Base-by-base conservation (phyloP, 2,888 invertebrate genomes). In the Ctena decussata region DNA sequence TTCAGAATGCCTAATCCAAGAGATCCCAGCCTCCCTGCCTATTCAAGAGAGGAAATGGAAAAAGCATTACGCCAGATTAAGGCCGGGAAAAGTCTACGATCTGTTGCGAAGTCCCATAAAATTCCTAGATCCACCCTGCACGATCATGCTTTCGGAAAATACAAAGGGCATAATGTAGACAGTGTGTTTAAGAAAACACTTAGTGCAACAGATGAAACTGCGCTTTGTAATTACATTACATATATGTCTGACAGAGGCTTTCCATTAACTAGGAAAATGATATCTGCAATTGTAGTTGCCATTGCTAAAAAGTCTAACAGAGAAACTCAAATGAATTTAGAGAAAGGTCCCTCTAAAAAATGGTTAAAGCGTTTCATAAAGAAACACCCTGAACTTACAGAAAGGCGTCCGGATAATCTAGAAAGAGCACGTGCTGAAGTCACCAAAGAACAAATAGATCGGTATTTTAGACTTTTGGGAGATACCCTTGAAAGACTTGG, bases 181-280 rank as follows among this genome's bases (percentile, higher is more conserved):
- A 24, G 24, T 35, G 39, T 35, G 1, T 35, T 32, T 1, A 37
- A 75, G 6, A 49, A 27, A 30, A 32, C 53, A 27, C 60, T 60
- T 1, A 21, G 35, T 11, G 60, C 35, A 1, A 41, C 24, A 37
- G 60, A 76, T 12, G 76, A 76, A 60, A 35, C 8, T 41, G 41
- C 37, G 0, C 60, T 76, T 37, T 27, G 57, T 8, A 27, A 60
- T 3, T 76, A 69, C 39, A 60, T 60, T 5, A 11, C 30, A 15
- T 37, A 76, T n/a, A 76, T 76, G 76, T 15, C 60, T 27, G 76
- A 65, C 2, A 49, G 57, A 32, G 76, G 37, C 6, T 60, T 60
- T n/a, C 60, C 76, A n/a, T 41, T 76, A 24, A 76, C 76, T 8
- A 35, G 39, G 6, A 65, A 39, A 39, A 27, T 60, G 0, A 35